A percentile compares a stretch with the other conserved stretches of the same genome.
Evolutionary conservation across 1,140 invertebrate species (phyloP).

Genomic region (Zaprionus africanus): DNA sequence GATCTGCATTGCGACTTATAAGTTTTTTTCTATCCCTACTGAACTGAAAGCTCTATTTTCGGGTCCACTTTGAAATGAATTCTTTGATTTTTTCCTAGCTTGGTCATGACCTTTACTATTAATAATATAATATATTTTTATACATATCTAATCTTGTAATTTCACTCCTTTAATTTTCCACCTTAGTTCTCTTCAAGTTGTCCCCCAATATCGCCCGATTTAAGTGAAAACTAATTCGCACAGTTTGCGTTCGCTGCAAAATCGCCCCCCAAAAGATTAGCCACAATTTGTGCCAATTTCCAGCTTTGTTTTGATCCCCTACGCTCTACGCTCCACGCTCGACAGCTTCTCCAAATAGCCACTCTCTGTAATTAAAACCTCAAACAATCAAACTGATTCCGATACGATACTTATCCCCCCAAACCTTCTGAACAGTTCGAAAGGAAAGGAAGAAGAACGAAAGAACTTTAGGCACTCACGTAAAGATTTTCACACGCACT

Average conservation of each 20-base stretch:
- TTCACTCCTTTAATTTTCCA: neutral
- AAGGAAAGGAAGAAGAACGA: neutral
- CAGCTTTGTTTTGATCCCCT: slow-evolving; percentile 47
- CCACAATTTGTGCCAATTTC: slow-evolving; percentile 53
- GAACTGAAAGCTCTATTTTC: too few relatives aligned
- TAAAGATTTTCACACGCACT: slow-evolving; percentile 64
- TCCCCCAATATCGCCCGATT: neutral
- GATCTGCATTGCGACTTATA: too few relatives aligned
- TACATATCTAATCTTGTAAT: too few relatives aligned
- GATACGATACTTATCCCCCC: slow-evolving; percentile 21
- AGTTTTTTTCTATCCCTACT: too few relatives aligned
- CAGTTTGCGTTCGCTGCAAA: neutral
- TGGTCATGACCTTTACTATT: too few relatives aligned
- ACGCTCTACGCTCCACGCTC: slow-evolving; percentile 2
- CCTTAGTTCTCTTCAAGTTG: neutral
- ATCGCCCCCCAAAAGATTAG: slow-evolving; percentile 33
- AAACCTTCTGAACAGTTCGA: too few relatives aligned
- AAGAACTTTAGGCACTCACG: slow-evolving; percentile 49
- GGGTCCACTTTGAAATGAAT: too few relatives aligned
- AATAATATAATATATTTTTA: too few relatives aligned
- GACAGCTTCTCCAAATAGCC: slow-evolving; percentile 45
- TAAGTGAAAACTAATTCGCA: slow-evolving; percentile 11
- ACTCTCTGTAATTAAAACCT: slow-evolving; percentile 61
- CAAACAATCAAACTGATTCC: slow-evolving; percentile 54
- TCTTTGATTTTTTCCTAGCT: too few relatives aligned